These are phyloP conservation scores for Drosophila yakuba DNA, from an alignment of 1,140 invertebrate genomes.

Conservation along the genomic window DNA sequence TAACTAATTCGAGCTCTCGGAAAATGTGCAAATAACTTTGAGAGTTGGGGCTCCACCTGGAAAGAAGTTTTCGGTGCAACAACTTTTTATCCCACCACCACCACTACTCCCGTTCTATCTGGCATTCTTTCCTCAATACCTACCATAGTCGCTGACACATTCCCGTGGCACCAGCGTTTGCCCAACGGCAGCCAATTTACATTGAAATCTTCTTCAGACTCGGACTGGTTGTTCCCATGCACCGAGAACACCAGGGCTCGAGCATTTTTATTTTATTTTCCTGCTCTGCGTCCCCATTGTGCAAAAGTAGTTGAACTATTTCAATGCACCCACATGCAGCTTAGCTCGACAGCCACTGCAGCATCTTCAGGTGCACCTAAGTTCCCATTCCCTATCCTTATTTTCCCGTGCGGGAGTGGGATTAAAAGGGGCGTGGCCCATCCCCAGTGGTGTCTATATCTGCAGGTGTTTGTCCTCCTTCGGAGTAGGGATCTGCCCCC, in stretches of 20 bases:
- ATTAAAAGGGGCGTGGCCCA: slow-evolving; percentile 2
- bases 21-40: slow-evolving; percentile 72
- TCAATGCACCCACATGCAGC: slow-evolving; percentile 73
- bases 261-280: slow-evolving; percentile 32
- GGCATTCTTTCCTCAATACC: background rate
- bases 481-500: slow-evolving; percentile 21
- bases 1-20: slow-evolving; percentile 67
- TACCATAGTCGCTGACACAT: slow-evolving; percentile 60
- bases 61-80: slow-evolving; percentile 25
- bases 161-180: slow-evolving; percentile 57
- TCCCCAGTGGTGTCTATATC: slow-evolving; percentile 57
- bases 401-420: background rate
- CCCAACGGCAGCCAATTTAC: slow-evolving; percentile 70
- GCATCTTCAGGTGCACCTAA: slow-evolving; percentile 59
- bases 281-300: slow-evolving; percentile 48
- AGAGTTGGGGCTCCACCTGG: slow-evolving; percentile 5
- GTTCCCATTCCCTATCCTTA: background rate
- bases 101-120: slow-evolving; percentile 2
- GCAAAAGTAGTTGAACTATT: slow-evolving; percentile 71
- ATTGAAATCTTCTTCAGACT: slow-evolving; percentile 66
- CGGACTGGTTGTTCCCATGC: slow-evolving; percentile 20
- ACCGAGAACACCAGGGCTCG: slow-evolving; percentile 14
- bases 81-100: slow-evolving; percentile 19
- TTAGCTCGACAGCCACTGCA: slow-evolving; percentile 32
- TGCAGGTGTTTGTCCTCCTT: slow-evolving; percentile 70